Evolutionary conservation across 1,140 invertebrate species (phyloP), one percentile per base, ranked within the genome.

Genomic region (Leptopilina clavipes): DNA sequence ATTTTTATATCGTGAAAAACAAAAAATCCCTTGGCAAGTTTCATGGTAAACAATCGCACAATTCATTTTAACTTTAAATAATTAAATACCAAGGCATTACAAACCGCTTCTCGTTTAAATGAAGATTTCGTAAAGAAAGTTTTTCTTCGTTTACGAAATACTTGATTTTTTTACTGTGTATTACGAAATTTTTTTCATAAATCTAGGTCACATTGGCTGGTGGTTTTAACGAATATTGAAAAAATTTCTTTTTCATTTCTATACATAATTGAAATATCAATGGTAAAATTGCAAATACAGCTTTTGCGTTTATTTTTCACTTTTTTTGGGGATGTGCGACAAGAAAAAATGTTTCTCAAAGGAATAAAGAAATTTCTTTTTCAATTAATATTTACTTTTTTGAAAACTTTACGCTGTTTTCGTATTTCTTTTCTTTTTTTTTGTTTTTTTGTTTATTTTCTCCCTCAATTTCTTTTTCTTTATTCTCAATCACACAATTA

Each of bases 131-230:
- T 65, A 65, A 65, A 31, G 59, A 65, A 31, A 8, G 0, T 65
- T 3, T 65, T 65, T 65, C 44, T 70, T 84, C 76, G 74, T 76
- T 80, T 80, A 83, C 76, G 81, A 84, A 84, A 84, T 79, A 76
- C 75, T 80, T 74, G 79, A 75, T 76, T 81, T 82, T 40, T 40
- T 80, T 84, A 65, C 22, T 65, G 59, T 65, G 22, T 31, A 65
- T 65, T 65, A 83, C 75, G 76, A 82, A 84, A 76, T 83, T 80
- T 81, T 73, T 82, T 81, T 73, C 80, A 79, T 86, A 86, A 87
- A 85, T 84, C 84, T 87, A 86, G 79, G 85, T 87, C 85, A 85
- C 78, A 79, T 82, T 84, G 86, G 86, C 85, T 86, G 86, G 84
- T 84, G 85, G 81, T 25, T 71, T 65, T 31, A 59, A 65, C 25